Conservation (phyloP, 2,888 invertebrate species). For the Charanyca ferruginea region DNA sequence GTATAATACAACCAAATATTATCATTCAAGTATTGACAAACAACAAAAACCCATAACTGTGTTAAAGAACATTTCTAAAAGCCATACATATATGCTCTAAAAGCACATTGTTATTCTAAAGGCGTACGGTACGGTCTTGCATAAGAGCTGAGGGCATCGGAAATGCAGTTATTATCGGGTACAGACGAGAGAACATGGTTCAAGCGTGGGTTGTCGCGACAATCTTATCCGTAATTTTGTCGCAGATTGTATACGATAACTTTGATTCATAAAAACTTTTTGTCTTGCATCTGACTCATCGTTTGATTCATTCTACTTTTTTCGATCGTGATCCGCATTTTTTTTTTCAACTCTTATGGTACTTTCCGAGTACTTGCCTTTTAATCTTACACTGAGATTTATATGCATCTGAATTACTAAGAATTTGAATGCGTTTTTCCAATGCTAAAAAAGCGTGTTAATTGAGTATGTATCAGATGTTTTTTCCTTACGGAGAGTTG, state of each 20-base stretch:
- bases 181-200: constrained; percentile 31
- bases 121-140: constrained; percentile 43
- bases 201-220: constrained; percentile 40
- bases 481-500: constrained; percentile 29
- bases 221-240: constrained; percentile 48
- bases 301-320: constrained; percentile 28
- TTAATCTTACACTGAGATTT: constrained; percentile 14
- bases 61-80: constrained; percentile 39
- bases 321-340: constrained; percentile 15
- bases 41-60: constrained; percentile 23
- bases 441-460: constrained; percentile 19
- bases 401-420: not conserved
- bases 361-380: constrained; percentile 27
- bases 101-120: constrained; percentile 54
- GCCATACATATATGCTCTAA: constrained; percentile 29
- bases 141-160: constrained; percentile 44
- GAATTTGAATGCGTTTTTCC: constrained; percentile 33
- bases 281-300: constrained; percentile 35
- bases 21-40: constrained; percentile 5
- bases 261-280: constrained; percentile 50
- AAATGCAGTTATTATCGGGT: constrained; percentile 55
- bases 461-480: constrained; percentile 31
- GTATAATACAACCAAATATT: not conserved
- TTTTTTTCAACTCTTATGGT: constrained; percentile 1
- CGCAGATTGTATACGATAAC: constrained; percentile 45